Evolutionary conservation across 2,888 invertebrate species (phyloP).

Genomic region (Biston stratarius): DNA sequence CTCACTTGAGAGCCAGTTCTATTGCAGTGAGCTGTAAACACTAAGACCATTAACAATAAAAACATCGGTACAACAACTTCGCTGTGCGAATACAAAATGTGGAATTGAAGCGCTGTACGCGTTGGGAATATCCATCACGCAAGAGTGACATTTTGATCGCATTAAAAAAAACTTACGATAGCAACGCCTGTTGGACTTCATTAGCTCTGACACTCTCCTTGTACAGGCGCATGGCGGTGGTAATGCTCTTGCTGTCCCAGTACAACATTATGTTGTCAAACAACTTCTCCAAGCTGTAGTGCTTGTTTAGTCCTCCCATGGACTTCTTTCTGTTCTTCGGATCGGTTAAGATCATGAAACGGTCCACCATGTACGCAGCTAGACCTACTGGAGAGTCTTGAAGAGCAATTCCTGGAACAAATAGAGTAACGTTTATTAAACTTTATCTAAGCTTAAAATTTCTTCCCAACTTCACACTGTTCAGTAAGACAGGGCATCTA

Average conservation of each 20-base stretch:
- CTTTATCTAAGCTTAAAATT: no score
- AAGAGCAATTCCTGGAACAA: slow-evolving; percentile 87
- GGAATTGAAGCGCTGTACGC: no score
- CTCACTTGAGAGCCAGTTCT: no score
- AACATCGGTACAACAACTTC: no score
- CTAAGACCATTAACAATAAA: no score
- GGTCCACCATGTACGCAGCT: slow-evolving; percentile 95
- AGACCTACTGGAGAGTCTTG: slow-evolving; percentile 93
- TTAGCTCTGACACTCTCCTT: slow-evolving; percentile 84
- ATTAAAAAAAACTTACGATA: slow-evolving; percentile 64
- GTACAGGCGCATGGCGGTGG: slow-evolving; percentile 85
- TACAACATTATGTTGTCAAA: slow-evolving; percentile 86
- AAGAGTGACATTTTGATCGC: no score
- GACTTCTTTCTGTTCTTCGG: slow-evolving; percentile 78
- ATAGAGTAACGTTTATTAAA: no score
- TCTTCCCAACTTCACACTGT: no score
- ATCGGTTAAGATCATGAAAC: slow-evolving; percentile 90
- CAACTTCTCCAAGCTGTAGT: slow-evolving; percentile 66
- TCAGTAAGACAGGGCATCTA: no score
- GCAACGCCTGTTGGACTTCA: slow-evolving; percentile 62
- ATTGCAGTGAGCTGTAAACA: no score
- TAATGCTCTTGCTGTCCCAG: slow-evolving; percentile 81
- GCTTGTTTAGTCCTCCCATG: slow-evolving; percentile 88
- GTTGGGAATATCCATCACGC: no score
- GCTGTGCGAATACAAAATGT: no score